Evolutionary conservation across 2,113 vertebrate species (phyloP), one percentile per base, ranked within the genome.

Genomic region (Chelonoidis abingdonii): DNA sequence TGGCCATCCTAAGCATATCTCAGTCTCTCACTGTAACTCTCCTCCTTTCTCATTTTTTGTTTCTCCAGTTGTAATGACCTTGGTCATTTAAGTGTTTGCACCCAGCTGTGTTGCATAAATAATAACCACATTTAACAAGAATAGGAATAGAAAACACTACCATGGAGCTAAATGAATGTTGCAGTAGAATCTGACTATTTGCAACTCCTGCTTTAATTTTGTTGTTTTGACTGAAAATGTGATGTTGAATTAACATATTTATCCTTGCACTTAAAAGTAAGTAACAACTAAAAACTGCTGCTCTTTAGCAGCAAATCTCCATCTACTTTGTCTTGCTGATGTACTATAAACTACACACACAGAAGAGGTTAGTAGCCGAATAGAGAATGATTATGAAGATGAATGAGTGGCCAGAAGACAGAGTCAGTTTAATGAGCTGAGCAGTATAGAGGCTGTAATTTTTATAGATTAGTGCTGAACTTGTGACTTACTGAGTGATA

Each of bases 391-490:
- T 97, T 97, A 96, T 95, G 97, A 96, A 97, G 97, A 97, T 96
- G 96, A 98, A 98, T 98, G 94, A 93, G 94, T 97, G 95, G 84
- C 96, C 80, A 5, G 95, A 93, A 96, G 88, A 93, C 95, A 96
- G 97, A 97, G 96, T 98, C 97, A 97, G 96, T 97, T 98, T 98
- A 98, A 98, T 97, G 97, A 97, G 89, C 57, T 96, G 92, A 97
- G 94, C 93, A 95, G 87, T 93, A 96, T 91, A 88, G 88, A 96
- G 95, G 91, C 95, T 97, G 97, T 98, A 97, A 97, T 98, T 98
- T 98, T 97, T 98, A 97, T 94, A 97, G 98, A 97, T 98, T 95
- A 97, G 92, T 87, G 84, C 97, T 98, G 97, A 98, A 98, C 96
- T 98, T 97, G 98, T 97, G 98, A 97, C 95, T 96, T 97, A 96